Conservation (phyloP, 2,888 invertebrate species). For the Oligia fasciuncula region DNA sequence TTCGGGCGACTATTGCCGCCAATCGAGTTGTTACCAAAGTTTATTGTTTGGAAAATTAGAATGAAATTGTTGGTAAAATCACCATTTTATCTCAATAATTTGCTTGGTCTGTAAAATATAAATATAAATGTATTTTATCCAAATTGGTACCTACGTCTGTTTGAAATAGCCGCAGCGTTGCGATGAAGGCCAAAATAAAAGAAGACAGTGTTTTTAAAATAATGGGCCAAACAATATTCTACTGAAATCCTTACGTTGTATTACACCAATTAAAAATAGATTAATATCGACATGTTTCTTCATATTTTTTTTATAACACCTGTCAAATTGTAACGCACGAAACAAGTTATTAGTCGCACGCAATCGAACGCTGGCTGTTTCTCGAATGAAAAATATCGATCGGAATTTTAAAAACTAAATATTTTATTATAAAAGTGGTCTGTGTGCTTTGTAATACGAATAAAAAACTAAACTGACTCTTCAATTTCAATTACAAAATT, state of each 20-base stretch:
- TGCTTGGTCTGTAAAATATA: slow-evolving; percentile 7
- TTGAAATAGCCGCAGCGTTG: slow-evolving; percentile 6
- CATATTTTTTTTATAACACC: slow-evolving; percentile 57
- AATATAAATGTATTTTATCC: slow-evolving; percentile 9
- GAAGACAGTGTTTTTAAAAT: background rate
- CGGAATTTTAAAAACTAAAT: background rate
- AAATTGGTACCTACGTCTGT: slow-evolving; percentile 13
- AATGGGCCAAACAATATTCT: slow-evolving; percentile 15
- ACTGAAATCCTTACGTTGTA: slow-evolving; percentile 35
- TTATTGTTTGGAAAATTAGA: slow-evolving; percentile 51
- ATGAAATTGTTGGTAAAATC: slow-evolving; percentile 28
- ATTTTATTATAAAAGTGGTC: background rate
- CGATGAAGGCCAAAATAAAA: slow-evolving; percentile 25
- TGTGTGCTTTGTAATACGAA: background rate
- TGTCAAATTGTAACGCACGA: slow-evolving; percentile 59
- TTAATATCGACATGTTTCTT: slow-evolving; percentile 50
- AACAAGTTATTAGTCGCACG: slow-evolving; percentile 36
- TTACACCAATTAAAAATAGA: slow-evolving; percentile 59
- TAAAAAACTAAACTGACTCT: background rate
- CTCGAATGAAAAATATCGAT: slow-evolving; percentile 1
- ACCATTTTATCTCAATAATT: slow-evolving; percentile 22
- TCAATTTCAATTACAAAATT: background rate
- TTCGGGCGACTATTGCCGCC: slow-evolving; percentile 21
- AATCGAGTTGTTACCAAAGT: slow-evolving; percentile 47
- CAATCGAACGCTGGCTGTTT: slow-evolving; percentile 20